A percentile compares a stretch with the other conserved stretches of the same genome.
These are phyloP conservation scores for Aphis gossypii DNA, from an alignment of 1,140 invertebrate genomes.

Conservation along the genomic window DNA sequence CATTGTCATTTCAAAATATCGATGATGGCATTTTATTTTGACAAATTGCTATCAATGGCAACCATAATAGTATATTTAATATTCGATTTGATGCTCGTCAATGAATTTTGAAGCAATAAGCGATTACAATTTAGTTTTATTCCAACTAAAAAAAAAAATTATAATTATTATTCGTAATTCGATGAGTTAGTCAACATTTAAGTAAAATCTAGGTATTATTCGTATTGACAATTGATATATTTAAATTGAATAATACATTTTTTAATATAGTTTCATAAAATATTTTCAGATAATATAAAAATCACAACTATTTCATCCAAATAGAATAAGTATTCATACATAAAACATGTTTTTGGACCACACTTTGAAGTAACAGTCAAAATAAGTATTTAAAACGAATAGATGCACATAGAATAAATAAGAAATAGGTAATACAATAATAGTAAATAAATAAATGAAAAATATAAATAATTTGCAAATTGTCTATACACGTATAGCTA, in stretches of 20 bases:
- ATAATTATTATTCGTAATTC: too few relatives aligned
- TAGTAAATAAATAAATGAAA: too few relatives aligned
- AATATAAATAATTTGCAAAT: too few relatives aligned
- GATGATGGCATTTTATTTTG: conserved; percentile 9
- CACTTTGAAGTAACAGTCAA: neutral
- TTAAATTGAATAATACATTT: too few relatives aligned
- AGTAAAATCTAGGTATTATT: too few relatives aligned
- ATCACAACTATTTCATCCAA: neutral
- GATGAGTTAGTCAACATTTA: too few relatives aligned
- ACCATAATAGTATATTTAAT: neutral
- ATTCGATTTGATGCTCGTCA: neutral
- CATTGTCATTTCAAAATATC: conserved; percentile 26
- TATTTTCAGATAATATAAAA: neutral
- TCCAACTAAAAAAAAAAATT: too few relatives aligned
- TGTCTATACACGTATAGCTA: too few relatives aligned
- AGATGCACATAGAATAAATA: neutral
- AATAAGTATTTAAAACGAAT: neutral
- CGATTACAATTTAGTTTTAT: too few relatives aligned
- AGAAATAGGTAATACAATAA: neutral
- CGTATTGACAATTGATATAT: too few relatives aligned
- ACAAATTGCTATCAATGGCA: neutral
- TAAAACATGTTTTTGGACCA: neutral
- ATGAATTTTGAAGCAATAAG: neutral
- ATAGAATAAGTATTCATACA: neutral
- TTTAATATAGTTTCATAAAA: too few relatives aligned